Base-by-base conservation (phyloP, 2,113 vertebrate species). In the Chaenocephalus aceratus region DNA sequence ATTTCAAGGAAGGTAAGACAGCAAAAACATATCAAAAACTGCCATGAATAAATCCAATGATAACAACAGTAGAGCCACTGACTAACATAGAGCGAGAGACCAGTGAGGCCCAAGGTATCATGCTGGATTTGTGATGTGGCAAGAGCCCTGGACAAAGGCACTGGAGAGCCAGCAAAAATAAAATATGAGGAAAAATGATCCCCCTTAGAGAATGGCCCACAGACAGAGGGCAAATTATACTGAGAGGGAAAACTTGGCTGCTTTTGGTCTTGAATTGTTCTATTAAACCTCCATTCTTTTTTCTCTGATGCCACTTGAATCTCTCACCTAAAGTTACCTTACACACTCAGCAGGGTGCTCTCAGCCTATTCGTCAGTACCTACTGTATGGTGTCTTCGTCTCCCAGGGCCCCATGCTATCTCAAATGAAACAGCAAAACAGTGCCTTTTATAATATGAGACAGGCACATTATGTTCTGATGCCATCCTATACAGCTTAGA, bases 381-480 rank as follows among this genome's bases (percentile, higher is more conserved):
- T 91, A n/a, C n/a, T n/a, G n/a, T n/a, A 62, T 72, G 84, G 85
- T 85, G 84, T 90, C 78, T 79, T 57, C 2, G 16, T 72, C 81
- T 73, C 77, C 30, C 23, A 26, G 72, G 75, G 74, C 75, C 69
- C 58, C 63, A 46, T 66, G 75, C 69, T 79, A 81, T 69, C 63
- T 85, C 84, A 30, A 82, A 89, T 93, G 88, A 86, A 90, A 83
- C 48, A 84, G 57, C 85, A 91, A 87, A 83, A 84, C 77, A 85
- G 41, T 44, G 64, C 46, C 67, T 90, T 84, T 87, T 84, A 88
- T 89, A 93, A 91, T 84, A 34, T 69, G 67, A 89, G 90, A 89
- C 75, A 85, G 84, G 63, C 71, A 71, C 78, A 18, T 77, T 86
- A 70, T 72, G 75, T 26, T 73, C 70, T 84, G 52, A 80, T 80